phyloP scores from a whole-genome alignment of 2,113 vertebrate species.

The Gila orcuttii region DNA sequence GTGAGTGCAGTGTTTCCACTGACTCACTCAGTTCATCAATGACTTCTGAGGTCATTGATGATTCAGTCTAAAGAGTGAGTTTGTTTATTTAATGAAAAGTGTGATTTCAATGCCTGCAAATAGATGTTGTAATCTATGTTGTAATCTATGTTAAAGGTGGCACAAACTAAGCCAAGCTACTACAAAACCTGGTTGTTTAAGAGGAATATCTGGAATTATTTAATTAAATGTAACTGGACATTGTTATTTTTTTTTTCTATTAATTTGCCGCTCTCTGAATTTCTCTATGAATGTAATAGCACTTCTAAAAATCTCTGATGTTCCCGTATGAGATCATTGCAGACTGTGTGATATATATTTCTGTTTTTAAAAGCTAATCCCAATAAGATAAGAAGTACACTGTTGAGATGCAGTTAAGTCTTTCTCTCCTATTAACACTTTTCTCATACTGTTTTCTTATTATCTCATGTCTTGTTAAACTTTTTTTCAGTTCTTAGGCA shows the following conservation, averaged over 20 bases:
- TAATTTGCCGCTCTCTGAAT: not conserved
- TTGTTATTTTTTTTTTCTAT: not conserved
- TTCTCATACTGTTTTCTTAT: constrained; percentile 19
- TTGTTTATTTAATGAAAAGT: constrained; percentile 3
- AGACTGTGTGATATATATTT: not conserved
- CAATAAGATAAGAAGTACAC: too few species aligned
- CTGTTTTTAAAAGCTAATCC: not conserved
- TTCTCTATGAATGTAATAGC: not conserved
- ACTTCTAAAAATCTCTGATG: not conserved
- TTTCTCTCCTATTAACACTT: not conserved
- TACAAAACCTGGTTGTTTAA: not conserved
- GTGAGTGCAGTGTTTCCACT: not conserved
- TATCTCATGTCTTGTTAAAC: constrained; percentile 39
- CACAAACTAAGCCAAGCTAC: not conserved
- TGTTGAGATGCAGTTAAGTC: not conserved
- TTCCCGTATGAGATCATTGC: not conserved
- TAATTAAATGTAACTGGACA: not conserved
- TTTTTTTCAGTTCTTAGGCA: constrained; percentile 53
- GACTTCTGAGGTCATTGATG: constrained; percentile 26
- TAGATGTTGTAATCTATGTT: not conserved
- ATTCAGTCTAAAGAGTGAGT: constrained; percentile 28
- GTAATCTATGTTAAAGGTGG: too few species aligned
- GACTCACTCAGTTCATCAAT: constrained; percentile 34
- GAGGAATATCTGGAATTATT: not conserved
- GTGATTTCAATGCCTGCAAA: constrained; percentile 5